Conservation (phyloP, 2,113 vertebrate species). For the Hippocampus barbouri region DNA sequence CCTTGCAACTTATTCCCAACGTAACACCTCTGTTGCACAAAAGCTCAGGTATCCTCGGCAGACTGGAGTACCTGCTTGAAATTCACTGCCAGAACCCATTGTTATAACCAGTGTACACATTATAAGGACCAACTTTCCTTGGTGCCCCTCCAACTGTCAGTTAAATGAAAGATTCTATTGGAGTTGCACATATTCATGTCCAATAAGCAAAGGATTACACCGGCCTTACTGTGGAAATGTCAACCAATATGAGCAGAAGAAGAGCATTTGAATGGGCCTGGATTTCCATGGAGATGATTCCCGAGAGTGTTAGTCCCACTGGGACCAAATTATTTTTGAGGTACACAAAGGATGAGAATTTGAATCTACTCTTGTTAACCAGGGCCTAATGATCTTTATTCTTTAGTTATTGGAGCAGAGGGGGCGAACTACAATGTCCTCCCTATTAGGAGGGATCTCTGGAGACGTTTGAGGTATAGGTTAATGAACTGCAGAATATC, state of each 20-base stretch:
- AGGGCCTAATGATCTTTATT: slow-evolving; percentile 71
- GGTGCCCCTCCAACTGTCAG: slow-evolving; percentile 37
- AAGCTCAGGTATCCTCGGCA: slow-evolving; percentile 50
- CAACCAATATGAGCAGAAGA: slow-evolving; percentile 41
- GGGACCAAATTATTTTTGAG: slow-evolving; percentile 70
- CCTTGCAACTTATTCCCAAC: slow-evolving; percentile 53
- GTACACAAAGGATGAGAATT: slow-evolving; percentile 54
- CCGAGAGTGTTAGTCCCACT: slow-evolving; percentile 44
- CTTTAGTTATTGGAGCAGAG: slow-evolving; percentile 63
- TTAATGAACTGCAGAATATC: slow-evolving; percentile 73
- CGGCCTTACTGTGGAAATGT: slow-evolving; percentile 56
- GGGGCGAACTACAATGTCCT: slow-evolving; percentile 58
- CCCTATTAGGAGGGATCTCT: slow-evolving; percentile 68
- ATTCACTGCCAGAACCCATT: slow-evolving; percentile 56
- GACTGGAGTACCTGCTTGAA: slow-evolving; percentile 48
- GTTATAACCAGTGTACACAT: slow-evolving; percentile 50
- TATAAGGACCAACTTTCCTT: slow-evolving; percentile 52
- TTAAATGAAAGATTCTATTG: slow-evolving; percentile 56
- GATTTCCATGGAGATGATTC: slow-evolving; percentile 47
- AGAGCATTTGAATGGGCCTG: slow-evolving; percentile 47
- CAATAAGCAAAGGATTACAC: slow-evolving; percentile 61
- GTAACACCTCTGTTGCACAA: slow-evolving; percentile 59
- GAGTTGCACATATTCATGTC: slow-evolving; percentile 60
- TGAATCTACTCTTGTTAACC: slow-evolving; percentile 63
- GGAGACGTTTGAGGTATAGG: slow-evolving; percentile 70